These are phyloP conservation scores for Phylloscopus whistleri DNA, from an alignment of 2,113 vertebrate species.

Conservation along the genomic window DNA sequence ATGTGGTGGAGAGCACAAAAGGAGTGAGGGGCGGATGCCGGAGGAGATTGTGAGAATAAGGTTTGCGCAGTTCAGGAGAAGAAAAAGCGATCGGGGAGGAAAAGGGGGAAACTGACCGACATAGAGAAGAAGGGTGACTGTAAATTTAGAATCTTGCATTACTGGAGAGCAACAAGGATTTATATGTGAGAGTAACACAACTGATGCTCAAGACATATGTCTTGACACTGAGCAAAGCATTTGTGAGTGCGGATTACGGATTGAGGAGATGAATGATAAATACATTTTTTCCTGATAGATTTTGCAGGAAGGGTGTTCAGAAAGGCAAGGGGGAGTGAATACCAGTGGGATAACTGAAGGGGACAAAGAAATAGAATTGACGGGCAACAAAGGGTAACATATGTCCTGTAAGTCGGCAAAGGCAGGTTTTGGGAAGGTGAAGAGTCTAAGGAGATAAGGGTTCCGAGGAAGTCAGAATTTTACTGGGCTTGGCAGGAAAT, in stretches of 20 bases:
- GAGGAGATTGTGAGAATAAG: neutral
- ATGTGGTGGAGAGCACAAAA: neutral
- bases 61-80: neutral
- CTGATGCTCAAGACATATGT: too few relatives aligned
- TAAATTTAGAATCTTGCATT: too few relatives aligned
- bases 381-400: neutral
- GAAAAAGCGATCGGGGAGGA: neutral
- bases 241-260: neutral
- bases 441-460: neutral
- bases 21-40: rapidly evolving
- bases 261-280: neutral
- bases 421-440: neutral
- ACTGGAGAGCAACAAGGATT: too few relatives aligned
- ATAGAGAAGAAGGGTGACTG: neutral
- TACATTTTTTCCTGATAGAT: neutral
- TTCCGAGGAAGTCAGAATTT: neutral
- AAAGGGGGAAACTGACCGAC: neutral
- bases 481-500: neutral
- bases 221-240: too few relatives aligned
- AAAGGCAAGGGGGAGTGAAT: neutral
- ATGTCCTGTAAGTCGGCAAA: neutral
- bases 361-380: neutral
- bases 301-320: neutral
- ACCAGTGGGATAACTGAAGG: neutral
- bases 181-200: too few relatives aligned